Conservation (phyloP, 2,797 vertebrate species). For the Sarcoramphus papa region DNA sequence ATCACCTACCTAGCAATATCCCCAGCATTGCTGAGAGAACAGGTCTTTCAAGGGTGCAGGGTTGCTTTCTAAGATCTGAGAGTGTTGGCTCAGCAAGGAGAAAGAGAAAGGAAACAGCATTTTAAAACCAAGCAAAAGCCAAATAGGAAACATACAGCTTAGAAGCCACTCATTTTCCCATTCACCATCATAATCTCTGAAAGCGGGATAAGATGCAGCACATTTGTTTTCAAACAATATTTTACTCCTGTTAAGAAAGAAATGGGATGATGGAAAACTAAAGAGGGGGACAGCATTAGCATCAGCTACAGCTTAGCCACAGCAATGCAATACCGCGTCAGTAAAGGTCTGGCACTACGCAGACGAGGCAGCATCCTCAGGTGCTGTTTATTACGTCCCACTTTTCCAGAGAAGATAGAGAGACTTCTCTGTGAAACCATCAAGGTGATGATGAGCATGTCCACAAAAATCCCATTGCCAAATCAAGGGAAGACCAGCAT, state of each 20-base stretch:
- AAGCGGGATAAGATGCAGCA: neutral
- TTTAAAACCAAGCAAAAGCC: neutral
- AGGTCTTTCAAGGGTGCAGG: neutral
- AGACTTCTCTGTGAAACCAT: neutral
- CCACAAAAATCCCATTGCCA: neutral
- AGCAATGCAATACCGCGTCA: fast-evolving
- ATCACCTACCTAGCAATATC: neutral
- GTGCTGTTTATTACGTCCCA: neutral
- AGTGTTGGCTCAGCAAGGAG: neutral
- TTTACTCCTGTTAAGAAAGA: neutral
- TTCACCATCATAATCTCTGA: neutral
- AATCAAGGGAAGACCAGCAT: neutral
- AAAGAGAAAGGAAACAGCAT: neutral
- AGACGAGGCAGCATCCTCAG: neutral
- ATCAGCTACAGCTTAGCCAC: neutral
- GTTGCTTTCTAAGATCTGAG: neutral
- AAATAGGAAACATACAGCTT: neutral
- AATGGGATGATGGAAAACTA: neutral
- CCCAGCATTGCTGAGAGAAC: neutral
- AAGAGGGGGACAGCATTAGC: neutral
- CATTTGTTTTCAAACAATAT: neutral
- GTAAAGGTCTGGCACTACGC: neutral
- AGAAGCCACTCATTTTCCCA: neutral
- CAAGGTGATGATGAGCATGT: neutral
- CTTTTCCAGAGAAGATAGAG: neutral